A percentile compares a stretch with the other conserved stretches of the same genome.
These are phyloP conservation scores for Dicentrarchus labrax DNA, from an alignment of 2,113 vertebrate species.

Conservation along the genomic window DNA sequence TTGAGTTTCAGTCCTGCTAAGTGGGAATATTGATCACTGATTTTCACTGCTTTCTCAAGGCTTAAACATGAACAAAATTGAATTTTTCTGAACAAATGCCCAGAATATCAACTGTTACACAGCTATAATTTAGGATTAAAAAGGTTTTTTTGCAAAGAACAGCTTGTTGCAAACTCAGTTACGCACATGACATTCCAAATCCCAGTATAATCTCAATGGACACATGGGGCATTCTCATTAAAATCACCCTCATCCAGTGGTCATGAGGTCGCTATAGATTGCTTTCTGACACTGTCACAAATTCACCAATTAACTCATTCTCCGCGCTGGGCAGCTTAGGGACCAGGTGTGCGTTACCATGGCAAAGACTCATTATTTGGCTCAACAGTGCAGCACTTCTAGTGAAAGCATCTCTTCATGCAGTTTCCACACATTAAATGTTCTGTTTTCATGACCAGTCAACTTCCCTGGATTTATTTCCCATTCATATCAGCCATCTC, in stretches of 20 bases:
- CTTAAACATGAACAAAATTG: conserved; percentile 8
- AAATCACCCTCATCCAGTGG: conserved; percentile 8
- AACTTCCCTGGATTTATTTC: not conserved
- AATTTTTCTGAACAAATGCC: conserved; percentile 15
- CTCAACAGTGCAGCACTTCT: not conserved
- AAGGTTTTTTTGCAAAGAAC: not conserved
- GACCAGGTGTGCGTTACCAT: conserved; percentile 61
- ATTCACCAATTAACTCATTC: conserved; percentile 43
- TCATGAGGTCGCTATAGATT: conserved; percentile 40
- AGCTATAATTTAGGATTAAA: not conserved
- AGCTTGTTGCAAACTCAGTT: not conserved
- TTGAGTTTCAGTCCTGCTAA: not conserved
- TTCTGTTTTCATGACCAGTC: not conserved
- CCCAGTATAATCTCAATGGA: conserved; percentile 9
- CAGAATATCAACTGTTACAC: conserved; percentile 2
- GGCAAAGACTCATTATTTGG: conserved; percentile 65
- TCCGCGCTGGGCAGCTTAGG: not conserved
- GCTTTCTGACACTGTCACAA: conserved; percentile 12
- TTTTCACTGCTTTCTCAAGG: not conserved
- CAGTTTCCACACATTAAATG: conserved; percentile 8
- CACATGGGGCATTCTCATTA: conserved; percentile 33
- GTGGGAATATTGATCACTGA: conserved; percentile 29
- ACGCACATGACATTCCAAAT: conserved; percentile 7
- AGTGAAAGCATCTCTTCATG: conserved; percentile 14
- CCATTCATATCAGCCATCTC: not conserved